Evolutionary conservation across 23 tunicate species (phyloP).

Genomic region (Styela clava): DNA sequence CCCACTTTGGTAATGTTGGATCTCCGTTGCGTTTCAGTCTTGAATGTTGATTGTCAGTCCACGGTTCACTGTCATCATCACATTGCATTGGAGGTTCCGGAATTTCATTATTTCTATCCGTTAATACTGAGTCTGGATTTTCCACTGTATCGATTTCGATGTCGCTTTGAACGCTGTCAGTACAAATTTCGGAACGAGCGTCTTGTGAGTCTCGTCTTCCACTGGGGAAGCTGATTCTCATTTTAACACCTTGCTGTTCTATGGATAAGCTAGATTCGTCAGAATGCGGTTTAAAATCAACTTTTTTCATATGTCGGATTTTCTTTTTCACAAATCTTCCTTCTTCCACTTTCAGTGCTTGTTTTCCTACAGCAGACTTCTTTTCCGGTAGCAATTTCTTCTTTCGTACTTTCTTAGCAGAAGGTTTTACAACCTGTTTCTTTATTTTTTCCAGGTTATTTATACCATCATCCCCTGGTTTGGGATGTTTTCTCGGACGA

Average conservation of each 20-base stretch:
- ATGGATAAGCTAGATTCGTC: background rate
- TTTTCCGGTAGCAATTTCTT: background rate
- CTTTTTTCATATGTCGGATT: background rate
- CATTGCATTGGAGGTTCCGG: background rate
- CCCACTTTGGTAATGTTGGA: constrained; percentile 61
- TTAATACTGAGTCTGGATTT: background rate
- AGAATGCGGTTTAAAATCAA: background rate
- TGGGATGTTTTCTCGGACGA: constrained; percentile 65
- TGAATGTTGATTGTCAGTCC: constrained; percentile 14
- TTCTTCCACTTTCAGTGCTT: background rate
- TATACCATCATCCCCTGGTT: constrained; percentile 4
- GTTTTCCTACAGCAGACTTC: background rate
- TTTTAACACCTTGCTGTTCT: background rate
- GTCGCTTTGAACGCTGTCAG: background rate
- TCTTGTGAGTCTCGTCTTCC: background rate
- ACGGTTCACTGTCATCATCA: constrained; percentile 22
- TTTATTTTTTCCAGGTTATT: background rate
- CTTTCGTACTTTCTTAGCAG: background rate
- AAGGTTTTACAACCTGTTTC: constrained; percentile 12
- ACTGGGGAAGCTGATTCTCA: background rate
- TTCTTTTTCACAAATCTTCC: background rate
- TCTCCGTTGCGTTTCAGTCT: constrained; percentile 25
- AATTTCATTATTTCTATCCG: background rate
- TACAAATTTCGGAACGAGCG: background rate
- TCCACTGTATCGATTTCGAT: background rate